phyloP scores from a whole-genome alignment of 2,113 vertebrate species.

The Sisor rabdophorus region DNA sequence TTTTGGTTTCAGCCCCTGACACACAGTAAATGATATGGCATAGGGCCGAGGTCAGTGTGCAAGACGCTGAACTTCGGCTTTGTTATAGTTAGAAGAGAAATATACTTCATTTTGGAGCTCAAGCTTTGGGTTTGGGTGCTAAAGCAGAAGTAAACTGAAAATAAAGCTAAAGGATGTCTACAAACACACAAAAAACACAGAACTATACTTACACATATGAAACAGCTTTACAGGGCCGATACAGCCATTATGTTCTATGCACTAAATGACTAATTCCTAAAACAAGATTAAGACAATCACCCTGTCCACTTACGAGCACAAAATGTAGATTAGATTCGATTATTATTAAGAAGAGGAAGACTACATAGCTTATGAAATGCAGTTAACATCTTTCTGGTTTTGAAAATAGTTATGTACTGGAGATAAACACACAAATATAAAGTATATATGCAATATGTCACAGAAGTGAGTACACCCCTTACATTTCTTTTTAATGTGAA shows the following conservation, averaged over 20 bases:
- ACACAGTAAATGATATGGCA: conserved; percentile 5
- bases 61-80: background rate
- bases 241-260: background rate
- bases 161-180: background rate
- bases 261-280: background rate
- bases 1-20: conserved; percentile 23
- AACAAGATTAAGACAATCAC: background rate
- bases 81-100: conserved; percentile 28
- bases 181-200: background rate
- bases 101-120: background rate
- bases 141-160: conserved; percentile 9
- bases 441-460: too few species aligned
- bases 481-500: too few species aligned
- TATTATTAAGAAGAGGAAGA: too few species aligned
- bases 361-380: too few species aligned
- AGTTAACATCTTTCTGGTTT: too few species aligned
- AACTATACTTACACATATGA: conserved; percentile 12
- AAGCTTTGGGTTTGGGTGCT: background rate
- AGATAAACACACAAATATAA: too few species aligned
- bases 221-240: conserved; percentile 26
- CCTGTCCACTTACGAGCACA: background rate
- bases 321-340: too few species aligned
- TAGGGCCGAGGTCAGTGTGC: conserved; percentile 10
- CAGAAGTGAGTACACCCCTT: too few species aligned
- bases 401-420: too few species aligned